phyloP scores from a whole-genome alignment of 2,888 invertebrate species.

The Cacoxenus indagator region DNA sequence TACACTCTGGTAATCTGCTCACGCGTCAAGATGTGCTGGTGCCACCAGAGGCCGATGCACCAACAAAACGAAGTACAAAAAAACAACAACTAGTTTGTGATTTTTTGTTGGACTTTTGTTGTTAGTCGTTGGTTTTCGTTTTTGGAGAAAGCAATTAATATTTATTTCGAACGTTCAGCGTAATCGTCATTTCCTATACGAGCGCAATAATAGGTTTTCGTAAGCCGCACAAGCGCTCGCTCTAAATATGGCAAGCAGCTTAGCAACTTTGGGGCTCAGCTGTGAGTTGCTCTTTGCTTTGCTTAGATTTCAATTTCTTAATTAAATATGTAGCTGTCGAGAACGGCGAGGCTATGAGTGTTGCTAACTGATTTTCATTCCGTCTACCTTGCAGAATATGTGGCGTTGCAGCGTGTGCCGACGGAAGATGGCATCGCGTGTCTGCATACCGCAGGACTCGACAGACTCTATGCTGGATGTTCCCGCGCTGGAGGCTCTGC shows the following conservation, averaged over 20 bases:
- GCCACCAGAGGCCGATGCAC: neutral
- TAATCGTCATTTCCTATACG: too few species aligned
- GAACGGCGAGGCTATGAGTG: neutral
- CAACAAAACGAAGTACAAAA: neutral
- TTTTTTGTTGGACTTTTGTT: neutral
- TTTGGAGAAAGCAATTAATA: constrained; percentile 55
- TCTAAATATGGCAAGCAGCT: constrained; percentile 17
- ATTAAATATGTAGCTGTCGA: neutral
- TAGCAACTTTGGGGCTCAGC: constrained; percentile 1
- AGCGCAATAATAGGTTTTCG: constrained; percentile 2
- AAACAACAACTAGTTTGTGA: neutral
- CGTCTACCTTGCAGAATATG: constrained; percentile 73
- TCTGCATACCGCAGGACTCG: constrained; percentile 84
- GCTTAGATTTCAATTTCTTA: too few species aligned
- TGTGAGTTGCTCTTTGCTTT: too few species aligned
- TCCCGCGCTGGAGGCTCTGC: constrained; percentile 83
- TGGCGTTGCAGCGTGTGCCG: constrained; percentile 94
- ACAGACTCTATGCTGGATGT: constrained; percentile 87
- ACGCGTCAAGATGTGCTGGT: constrained; percentile 10
- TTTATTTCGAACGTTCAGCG: constrained; percentile 49
- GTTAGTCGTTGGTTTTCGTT: too few species aligned
- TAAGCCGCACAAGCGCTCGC: neutral
- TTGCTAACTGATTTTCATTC: neutral
- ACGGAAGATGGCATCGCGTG: constrained; percentile 83
- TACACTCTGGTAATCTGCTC: constrained; percentile 3